Percentiles rank a stretch among this genome's conserved stretches.
Conservation (phyloP, 2,797 vertebrate species). For the Ficedula albicollis region DNA sequence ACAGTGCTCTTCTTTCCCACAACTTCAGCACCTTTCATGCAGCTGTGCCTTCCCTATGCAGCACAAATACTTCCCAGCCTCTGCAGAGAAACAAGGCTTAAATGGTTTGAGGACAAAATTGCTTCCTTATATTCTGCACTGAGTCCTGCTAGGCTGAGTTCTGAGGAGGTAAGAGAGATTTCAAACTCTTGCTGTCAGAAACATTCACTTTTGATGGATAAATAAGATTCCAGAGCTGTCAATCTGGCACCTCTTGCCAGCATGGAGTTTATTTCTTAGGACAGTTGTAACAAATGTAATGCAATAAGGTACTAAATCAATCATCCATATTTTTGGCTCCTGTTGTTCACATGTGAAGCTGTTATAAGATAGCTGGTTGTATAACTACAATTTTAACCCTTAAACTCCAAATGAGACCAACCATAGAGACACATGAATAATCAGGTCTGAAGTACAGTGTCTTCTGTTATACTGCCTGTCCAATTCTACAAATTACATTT, state of each 20-base stretch:
- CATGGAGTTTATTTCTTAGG: not conserved
- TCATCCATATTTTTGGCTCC: conserved; percentile 18
- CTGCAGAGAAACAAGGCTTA: not conserved
- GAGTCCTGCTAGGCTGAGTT: not conserved
- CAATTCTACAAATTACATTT: not conserved
- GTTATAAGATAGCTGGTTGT: conserved; percentile 4
- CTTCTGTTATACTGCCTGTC: not conserved
- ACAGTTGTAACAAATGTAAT: conserved; percentile 22
- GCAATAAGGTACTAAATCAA: conserved; percentile 24
- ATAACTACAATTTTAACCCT: conserved; percentile 11
- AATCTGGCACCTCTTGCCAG: not conserved
- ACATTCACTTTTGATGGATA: not conserved
- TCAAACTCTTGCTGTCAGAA: not conserved
- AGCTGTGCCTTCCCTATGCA: not conserved
- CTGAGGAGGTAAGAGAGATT: not conserved
- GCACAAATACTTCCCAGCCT: not conserved
- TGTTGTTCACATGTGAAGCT: not conserved
- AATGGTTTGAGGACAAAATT: not conserved
- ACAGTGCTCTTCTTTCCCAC: not conserved
- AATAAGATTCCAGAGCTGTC: not conserved
- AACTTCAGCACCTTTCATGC: not conserved
- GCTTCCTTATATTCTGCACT: not conserved
- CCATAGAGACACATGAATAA: not conserved
- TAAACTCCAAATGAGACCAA: not conserved
- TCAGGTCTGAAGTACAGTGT: not conserved